Percentiles rank a stretch among this genome's conserved stretches.
These are phyloP conservation scores for Erythrolamprus reginae DNA, from an alignment of 2,113 vertebrate species.

Conservation along the genomic window DNA sequence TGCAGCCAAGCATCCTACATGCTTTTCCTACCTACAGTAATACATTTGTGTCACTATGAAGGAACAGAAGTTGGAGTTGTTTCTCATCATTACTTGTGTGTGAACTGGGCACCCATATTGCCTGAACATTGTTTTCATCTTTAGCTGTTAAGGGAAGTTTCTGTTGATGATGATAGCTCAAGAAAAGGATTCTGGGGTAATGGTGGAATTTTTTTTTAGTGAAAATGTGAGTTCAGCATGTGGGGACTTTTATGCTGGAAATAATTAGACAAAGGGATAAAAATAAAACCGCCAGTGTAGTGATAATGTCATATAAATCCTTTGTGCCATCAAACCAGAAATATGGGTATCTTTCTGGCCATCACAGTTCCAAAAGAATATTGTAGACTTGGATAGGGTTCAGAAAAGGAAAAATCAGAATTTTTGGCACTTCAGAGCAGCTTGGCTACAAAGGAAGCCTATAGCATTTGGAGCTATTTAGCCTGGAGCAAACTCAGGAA, in stretches of 20 bases:
- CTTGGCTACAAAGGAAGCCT: neutral
- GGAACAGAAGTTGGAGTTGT: neutral
- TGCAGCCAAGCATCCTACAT: too few species aligned
- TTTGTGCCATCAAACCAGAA: neutral
- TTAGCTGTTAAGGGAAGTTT: neutral
- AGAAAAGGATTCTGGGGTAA: neutral
- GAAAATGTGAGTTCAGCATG: neutral
- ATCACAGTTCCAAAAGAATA: neutral
- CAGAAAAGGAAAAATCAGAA: neutral
- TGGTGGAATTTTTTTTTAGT: neutral
- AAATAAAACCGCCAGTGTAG: neutral
- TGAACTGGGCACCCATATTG: neutral
- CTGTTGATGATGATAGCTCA: neutral
- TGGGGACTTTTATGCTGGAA: neutral
- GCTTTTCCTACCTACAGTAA: too few species aligned
- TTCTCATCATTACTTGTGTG: neutral
- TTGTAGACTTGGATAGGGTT: neutral
- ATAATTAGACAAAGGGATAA: neutral
- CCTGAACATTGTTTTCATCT: neutral
- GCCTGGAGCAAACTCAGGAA: neutral
- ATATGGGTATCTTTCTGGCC: neutral
- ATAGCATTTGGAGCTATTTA: neutral
- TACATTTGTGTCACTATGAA: neutral
- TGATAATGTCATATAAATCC: neutral
- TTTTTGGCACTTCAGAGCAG: neutral